Conservation (phyloP, 2,113 vertebrate genomes). For the Balaenoptera acutorostrata region DNA sequence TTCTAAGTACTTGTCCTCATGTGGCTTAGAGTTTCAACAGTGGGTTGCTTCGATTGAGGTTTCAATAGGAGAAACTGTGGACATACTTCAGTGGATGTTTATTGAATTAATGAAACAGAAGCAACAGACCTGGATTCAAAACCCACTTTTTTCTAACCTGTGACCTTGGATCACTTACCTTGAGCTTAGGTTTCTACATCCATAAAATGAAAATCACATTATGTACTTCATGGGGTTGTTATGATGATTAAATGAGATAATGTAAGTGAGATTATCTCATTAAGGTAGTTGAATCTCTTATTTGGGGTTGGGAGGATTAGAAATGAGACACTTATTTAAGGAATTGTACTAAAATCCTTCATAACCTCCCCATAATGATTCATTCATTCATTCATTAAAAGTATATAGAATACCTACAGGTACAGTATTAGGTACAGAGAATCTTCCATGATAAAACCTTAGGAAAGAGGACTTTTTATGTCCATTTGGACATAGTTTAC, state of each 20-base stretch:
- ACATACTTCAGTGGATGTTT: background rate
- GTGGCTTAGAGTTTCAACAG: background rate
- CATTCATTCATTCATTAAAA: background rate
- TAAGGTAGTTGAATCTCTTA: background rate
- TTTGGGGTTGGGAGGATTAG: background rate
- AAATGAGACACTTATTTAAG: constrained; percentile 9
- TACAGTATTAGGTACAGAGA: background rate
- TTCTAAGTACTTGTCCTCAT: background rate
- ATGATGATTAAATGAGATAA: background rate
- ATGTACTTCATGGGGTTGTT: background rate
- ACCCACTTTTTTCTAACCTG: background rate
- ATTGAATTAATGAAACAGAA: background rate
- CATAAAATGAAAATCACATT: background rate
- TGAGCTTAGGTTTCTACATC: background rate
- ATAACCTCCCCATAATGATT: background rate
- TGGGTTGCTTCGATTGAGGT: background rate
- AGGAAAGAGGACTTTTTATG: background rate
- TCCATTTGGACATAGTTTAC: background rate
- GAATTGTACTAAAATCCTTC: background rate
- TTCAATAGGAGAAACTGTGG: background rate
- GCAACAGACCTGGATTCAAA: background rate
- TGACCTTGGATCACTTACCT: background rate
- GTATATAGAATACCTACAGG: background rate
- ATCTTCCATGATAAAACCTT: background rate
- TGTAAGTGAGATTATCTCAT: background rate